A percentile compares a stretch with the other conserved stretches of the same genome.
Evolutionary conservation across 2,113 vertebrate species (phyloP).

Genomic region (Daboia siamensis): DNA sequence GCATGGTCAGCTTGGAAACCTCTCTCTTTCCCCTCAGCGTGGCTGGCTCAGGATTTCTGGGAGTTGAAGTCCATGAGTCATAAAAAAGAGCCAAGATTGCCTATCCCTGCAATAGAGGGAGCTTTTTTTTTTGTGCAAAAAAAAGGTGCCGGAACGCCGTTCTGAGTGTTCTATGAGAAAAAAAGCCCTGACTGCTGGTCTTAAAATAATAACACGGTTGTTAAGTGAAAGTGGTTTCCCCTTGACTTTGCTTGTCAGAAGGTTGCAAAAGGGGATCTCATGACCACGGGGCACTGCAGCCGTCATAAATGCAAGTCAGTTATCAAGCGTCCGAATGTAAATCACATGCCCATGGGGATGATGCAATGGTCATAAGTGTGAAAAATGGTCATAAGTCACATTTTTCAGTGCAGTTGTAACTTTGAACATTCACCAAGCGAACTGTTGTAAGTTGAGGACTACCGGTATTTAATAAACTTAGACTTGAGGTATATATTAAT

Average conservation of each 20-base stretch:
- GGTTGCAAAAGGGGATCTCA: not conserved
- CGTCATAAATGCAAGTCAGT: not conserved
- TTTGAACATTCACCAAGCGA: too few relatives aligned
- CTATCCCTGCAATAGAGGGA: too few relatives aligned
- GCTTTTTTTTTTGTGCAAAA: too few relatives aligned
- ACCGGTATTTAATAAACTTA: slow-evolving; percentile 87
- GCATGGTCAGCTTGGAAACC: too few relatives aligned
- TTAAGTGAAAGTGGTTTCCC: not conserved
- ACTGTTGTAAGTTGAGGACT: too few relatives aligned
- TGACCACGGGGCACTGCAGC: not conserved
- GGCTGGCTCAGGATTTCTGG: too few relatives aligned
- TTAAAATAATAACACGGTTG: not conserved
- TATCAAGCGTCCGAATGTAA: not conserved
- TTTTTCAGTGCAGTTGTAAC: not conserved
- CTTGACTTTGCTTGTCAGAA: not conserved
- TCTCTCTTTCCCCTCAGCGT: too few relatives aligned
- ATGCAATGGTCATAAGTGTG: not conserved
- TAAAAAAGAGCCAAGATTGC: too few relatives aligned
- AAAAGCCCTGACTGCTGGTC: too few relatives aligned
- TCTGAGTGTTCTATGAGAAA: too few relatives aligned
- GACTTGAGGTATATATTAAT: slow-evolving; percentile 98
- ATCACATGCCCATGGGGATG: not conserved
- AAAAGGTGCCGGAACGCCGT: too few relatives aligned
- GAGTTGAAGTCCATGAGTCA: too few relatives aligned
- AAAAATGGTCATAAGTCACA: not conserved